Conservation (phyloP, 2,797 vertebrate species). For the Poeciliopsis paucimaculata region DNA sequence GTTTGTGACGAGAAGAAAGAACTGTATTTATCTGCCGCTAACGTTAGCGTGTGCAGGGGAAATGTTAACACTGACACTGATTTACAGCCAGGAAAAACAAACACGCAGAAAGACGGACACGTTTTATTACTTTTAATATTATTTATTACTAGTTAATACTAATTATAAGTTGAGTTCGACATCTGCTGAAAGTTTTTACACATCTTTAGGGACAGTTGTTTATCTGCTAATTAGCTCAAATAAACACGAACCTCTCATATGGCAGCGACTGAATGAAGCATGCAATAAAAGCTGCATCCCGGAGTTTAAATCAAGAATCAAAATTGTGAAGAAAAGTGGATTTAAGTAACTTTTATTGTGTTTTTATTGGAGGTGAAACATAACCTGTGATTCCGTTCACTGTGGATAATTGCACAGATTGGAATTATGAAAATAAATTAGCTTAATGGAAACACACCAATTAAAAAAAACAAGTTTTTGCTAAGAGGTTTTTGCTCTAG, state of each 20-base stretch:
- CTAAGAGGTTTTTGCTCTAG: no score
- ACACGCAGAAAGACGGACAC: not conserved
- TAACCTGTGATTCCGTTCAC: not conserved
- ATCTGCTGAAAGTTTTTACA: not conserved
- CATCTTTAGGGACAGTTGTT: not conserved
- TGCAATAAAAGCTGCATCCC: not conserved
- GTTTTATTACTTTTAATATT: slow-evolving; percentile 40
- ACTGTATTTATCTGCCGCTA: not conserved
- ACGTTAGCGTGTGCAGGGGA: slow-evolving; percentile 5
- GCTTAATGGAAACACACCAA: no score
- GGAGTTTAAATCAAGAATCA: not conserved
- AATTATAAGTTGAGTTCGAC: not conserved
- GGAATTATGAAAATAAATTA: no score
- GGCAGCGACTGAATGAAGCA: not conserved
- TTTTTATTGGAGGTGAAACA: not conserved
- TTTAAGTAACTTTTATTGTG: not conserved
- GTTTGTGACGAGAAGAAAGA: not conserved
- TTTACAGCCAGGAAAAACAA: slow-evolving; percentile 20
- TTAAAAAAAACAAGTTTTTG: no score
- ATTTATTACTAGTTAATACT: slow-evolving; percentile 15
- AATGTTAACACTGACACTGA: slow-evolving; percentile 30
- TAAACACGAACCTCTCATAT: not conserved
- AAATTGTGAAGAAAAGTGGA: not conserved
- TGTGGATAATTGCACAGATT: no score
- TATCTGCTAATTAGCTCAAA: not conserved